These are phyloP conservation scores for Zoroaster sp. DNA, from an alignment of 53 echinoderm and acorn worm genomes.

Conservation along the genomic window DNA sequence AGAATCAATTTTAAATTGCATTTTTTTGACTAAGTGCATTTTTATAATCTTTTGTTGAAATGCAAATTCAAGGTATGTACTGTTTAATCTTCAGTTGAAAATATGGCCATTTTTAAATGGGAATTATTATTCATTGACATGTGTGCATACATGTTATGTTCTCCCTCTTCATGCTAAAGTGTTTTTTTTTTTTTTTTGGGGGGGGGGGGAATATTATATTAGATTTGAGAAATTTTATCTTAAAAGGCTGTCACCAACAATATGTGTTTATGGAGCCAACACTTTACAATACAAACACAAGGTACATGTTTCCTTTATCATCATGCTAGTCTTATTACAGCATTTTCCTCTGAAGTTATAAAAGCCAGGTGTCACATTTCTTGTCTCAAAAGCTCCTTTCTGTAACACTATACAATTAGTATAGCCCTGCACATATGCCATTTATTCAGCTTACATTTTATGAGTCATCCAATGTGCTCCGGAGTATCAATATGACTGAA, in stretches of 20 bases:
- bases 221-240: neutral
- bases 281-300: neutral
- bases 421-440: neutral
- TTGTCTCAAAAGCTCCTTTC: neutral
- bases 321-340: neutral
- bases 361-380: conserved; percentile 23
- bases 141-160: neutral
- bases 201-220: neutral
- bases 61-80: too few species aligned
- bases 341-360: neutral
- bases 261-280: too few species aligned
- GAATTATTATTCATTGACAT: neutral
- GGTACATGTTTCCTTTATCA: neutral
- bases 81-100: too few species aligned
- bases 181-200: too few species aligned
- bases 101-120: too few species aligned
- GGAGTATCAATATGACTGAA: conserved; percentile 22
- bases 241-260: neutral
- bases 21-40: too few species aligned
- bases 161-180: neutral
- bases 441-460: neutral
- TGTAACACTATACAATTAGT: conserved; percentile 4
- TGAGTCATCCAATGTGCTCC: conserved; percentile 10
- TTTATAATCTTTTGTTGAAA: too few species aligned
- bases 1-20: too few species aligned